Conservation (phyloP, 2,113 vertebrate genomes). For the Balaenoptera acutorostrata region DNA sequence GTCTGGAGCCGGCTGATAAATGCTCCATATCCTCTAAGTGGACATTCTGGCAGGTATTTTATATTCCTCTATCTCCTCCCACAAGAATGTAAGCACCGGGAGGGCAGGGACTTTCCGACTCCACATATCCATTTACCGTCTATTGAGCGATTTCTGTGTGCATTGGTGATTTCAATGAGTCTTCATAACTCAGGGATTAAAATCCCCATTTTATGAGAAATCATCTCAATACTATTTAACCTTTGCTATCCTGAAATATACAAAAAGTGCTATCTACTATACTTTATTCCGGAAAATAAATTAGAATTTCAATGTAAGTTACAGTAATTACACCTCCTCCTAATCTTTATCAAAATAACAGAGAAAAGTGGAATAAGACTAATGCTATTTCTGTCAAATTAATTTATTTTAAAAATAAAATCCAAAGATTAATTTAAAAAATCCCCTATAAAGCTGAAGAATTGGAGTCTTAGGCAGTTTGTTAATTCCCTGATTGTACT, state of each 20-base stretch:
- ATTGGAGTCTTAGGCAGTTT: not conserved
- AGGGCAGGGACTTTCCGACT: not conserved
- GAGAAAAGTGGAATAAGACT: not conserved
- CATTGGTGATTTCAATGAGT: not conserved
- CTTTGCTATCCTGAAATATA: not conserved
- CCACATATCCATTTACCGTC: not conserved
- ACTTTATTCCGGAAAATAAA: not conserved
- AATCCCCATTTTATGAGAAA: not conserved
- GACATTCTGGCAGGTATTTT: not conserved
- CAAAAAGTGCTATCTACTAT: not conserved
- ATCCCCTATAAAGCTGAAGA: not conserved
- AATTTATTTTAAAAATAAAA: not conserved
- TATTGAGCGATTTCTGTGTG: not conserved
- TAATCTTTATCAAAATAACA: conserved; percentile 17
- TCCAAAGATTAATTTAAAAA: not conserved
- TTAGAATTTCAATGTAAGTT: conserved; percentile 2
- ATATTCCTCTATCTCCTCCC: not conserved
- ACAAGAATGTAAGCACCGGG: not conserved
- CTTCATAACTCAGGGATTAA: not conserved
- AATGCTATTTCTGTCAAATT: not conserved
- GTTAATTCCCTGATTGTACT: not conserved
- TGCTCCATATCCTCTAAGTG: too few species aligned
- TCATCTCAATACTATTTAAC: not conserved
- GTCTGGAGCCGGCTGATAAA: not conserved
- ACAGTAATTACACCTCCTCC: not conserved